These are phyloP conservation scores for Neodiprion lecontei DNA, from an alignment of 1,140 invertebrate species.

Conservation along the genomic window DNA sequence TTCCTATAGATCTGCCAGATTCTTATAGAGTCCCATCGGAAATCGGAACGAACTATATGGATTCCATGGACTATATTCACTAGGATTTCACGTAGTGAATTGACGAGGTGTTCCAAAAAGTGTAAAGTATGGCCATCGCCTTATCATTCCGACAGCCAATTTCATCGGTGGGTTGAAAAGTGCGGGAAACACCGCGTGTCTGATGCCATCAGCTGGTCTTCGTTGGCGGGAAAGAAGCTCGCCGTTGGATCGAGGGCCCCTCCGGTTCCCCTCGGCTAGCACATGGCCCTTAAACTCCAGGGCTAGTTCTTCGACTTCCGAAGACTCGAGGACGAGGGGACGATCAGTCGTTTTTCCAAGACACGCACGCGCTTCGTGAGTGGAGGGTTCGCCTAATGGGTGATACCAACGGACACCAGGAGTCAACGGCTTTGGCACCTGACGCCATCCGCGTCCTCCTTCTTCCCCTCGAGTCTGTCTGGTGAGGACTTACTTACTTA, in stretches of 20 bases:
- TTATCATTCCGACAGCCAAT: too few relatives aligned
- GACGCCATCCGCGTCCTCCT: conserved; percentile 33
- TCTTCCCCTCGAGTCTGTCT: neutral
- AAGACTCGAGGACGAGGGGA: conserved; percentile 24
- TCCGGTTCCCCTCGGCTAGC: conserved; percentile 28
- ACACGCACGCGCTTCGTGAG: conserved; percentile 32
- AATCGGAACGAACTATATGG: too few relatives aligned
- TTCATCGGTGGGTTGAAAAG: too few relatives aligned
- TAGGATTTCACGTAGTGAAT: too few relatives aligned
- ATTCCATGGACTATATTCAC: too few relatives aligned
- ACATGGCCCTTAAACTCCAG: conserved; percentile 35
- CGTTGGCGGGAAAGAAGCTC: conserved; percentile 34
- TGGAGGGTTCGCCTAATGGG: conserved; percentile 40
- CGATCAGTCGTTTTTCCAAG: conserved; percentile 27
- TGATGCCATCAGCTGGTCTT: conserved; percentile 37
- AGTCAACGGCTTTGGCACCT: conserved; percentile 44
- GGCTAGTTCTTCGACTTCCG: neutral
- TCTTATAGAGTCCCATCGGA: too few relatives aligned
- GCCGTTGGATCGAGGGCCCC: conserved; percentile 35
- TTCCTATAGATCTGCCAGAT: too few relatives aligned
- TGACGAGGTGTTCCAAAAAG: too few relatives aligned
- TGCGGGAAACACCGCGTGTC: too few relatives aligned
- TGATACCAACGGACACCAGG: conserved; percentile 42
- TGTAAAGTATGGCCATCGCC: too few relatives aligned
- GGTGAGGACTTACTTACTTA: conserved; percentile 3